Conservation (phyloP, 2,888 invertebrate species). For the Camponotus fellah region DNA sequence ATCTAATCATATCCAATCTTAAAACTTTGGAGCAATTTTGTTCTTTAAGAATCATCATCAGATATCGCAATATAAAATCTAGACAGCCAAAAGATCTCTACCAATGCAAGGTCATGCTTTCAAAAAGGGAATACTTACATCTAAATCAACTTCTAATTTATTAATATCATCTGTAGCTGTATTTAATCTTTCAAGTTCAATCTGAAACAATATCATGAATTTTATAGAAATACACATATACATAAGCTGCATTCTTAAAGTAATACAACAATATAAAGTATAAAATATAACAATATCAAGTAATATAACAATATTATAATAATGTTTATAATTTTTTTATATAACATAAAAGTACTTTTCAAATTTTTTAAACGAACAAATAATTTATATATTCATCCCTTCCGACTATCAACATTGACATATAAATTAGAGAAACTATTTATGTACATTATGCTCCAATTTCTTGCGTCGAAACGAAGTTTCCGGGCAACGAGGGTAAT, state of each 20-base stretch:
- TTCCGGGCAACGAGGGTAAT: conserved; percentile 25
- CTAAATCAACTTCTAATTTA: conserved; percentile 95
- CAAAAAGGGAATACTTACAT: conserved; percentile 87
- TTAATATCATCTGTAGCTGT: conserved; percentile 97
- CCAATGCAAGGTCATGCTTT: background rate
- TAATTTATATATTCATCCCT: background rate
- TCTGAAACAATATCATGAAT: conserved; percentile 85
- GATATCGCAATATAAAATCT: conserved; percentile 23
- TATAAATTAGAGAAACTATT: background rate
- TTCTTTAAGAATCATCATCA: conserved; percentile 52
- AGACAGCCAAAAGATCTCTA: conserved; percentile 8
- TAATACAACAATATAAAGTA: background rate
- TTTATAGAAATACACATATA: background rate
- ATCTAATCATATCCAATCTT: conserved; percentile 76
- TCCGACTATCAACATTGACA: background rate
- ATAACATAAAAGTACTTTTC: background rate
- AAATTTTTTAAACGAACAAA: background rate
- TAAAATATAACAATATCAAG: background rate
- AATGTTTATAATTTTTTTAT: background rate
- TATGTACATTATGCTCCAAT: conserved; percentile 2
- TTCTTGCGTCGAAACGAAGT: conserved; percentile 33
- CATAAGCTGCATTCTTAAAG: background rate
- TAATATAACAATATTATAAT: background rate
- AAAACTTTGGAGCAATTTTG: conserved; percentile 69
- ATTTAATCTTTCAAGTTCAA: conserved; percentile 96